Evolutionary conservation across 1,140 invertebrate genomes (phyloP).

Genomic region (Lepidurus couesii): DNA sequence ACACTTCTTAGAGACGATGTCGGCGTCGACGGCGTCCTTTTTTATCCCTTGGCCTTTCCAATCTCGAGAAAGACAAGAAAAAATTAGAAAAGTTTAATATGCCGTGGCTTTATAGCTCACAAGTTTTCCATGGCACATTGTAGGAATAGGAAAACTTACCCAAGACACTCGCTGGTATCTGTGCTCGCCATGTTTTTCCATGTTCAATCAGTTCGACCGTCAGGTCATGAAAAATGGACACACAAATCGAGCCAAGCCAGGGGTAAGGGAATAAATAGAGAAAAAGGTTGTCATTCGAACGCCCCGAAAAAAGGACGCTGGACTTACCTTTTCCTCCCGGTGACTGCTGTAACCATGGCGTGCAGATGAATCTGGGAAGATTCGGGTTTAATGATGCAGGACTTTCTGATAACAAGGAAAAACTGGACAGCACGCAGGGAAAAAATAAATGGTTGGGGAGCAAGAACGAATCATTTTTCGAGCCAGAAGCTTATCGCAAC

Average conservation of each 20-base stretch:
- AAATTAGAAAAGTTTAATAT: background rate
- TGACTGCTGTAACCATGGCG: background rate
- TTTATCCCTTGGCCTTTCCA: background rate
- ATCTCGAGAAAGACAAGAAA: background rate
- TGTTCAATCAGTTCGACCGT: background rate
- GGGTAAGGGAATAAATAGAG: constrained; percentile 11
- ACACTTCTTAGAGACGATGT: constrained; percentile 3
- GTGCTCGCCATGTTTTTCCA: background rate
- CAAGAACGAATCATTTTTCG: constrained; percentile 13
- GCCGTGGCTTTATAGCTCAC: background rate
- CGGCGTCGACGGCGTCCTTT: constrained; percentile 7
- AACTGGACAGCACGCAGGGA: background rate
- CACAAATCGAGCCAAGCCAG: background rate
- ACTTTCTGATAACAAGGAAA: constrained; percentile 2
- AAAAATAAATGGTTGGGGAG: background rate
- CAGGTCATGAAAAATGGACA: background rate
- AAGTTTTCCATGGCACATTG: background rate
- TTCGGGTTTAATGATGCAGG: constrained; percentile 4
- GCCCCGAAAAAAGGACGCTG: background rate
- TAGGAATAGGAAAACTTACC: background rate
- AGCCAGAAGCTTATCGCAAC: background rate
- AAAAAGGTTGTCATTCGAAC: constrained; percentile 11
- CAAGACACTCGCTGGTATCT: background rate
- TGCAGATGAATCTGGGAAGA: background rate
- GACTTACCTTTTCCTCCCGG: constrained; percentile 4